Conservation (phyloP, 2,113 vertebrate species). For the Aldabrachelys gigantea region DNA sequence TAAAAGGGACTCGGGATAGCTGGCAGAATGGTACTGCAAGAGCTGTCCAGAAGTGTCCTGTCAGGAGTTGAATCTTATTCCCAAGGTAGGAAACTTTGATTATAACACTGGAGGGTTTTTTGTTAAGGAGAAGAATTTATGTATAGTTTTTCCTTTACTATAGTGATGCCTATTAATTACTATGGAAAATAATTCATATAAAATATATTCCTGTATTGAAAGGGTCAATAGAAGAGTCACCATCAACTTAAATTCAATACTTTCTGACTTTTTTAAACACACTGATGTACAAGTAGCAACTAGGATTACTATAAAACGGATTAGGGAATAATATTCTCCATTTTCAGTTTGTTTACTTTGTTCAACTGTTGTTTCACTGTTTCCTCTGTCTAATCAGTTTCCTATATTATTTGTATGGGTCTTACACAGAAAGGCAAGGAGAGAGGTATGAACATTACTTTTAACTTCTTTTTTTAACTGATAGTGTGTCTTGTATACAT, state of each 20-base stretch:
- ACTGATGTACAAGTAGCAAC: background rate
- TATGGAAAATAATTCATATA: background rate
- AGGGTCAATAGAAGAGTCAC: background rate
- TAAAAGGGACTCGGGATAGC: conserved; percentile 37
- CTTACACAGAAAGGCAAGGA: background rate
- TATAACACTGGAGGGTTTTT: background rate
- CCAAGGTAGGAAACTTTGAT: conserved; percentile 39
- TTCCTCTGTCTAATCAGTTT: background rate
- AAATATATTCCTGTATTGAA: background rate
- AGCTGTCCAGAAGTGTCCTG: background rate
- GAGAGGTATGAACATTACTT: background rate
- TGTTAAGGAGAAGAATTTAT: background rate
- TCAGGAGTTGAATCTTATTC: background rate
- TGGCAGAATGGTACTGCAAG: background rate
- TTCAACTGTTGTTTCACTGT: background rate
- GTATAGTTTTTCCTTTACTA: background rate
- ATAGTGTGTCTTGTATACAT: background rate
- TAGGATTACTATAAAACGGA: background rate
- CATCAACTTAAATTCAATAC: background rate
- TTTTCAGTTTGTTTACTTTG: background rate
- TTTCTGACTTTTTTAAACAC: background rate
- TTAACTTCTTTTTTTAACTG: background rate
- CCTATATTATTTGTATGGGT: background rate
- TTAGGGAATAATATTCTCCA: fast-evolving
- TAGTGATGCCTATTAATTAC: background rate